phyloP scores from a whole-genome alignment of 2,888 invertebrate species.

The Macaria notata region DNA sequence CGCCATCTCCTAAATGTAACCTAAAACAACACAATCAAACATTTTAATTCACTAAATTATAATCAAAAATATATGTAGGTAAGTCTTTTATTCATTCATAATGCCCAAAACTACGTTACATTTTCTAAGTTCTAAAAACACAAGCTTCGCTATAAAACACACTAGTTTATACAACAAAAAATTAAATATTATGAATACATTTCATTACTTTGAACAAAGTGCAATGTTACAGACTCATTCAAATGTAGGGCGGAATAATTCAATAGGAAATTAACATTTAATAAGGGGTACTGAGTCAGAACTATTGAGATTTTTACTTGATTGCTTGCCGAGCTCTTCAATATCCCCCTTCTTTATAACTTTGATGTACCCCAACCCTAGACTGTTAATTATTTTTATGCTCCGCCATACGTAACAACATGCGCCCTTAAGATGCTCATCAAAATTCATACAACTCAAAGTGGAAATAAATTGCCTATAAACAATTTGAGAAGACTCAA shows the following conservation, averaged over 20 bases:
- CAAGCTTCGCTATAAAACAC: not conserved
- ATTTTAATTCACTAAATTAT: no score
- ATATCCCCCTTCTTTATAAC: slow-evolving; percentile 76
- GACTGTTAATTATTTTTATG: slow-evolving; percentile 79
- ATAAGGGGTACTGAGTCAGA: slow-evolving; percentile 76
- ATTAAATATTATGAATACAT: slow-evolving; percentile 47
- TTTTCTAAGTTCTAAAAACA: slow-evolving; percentile 31
- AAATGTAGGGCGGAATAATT: slow-evolving; percentile 78
- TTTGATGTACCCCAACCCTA: slow-evolving; percentile 75
- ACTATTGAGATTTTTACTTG: slow-evolving; percentile 81
- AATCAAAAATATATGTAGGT: no score
- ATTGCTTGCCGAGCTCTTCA: slow-evolving; percentile 80
- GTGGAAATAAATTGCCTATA: slow-evolving; percentile 61
- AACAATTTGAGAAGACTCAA: slow-evolving; percentile 38
- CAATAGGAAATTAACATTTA: slow-evolving; percentile 79
- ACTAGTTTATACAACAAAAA: no score
- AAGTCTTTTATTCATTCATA: no score
- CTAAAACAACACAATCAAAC: slow-evolving; percentile 47
- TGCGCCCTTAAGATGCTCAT: slow-evolving; percentile 70
- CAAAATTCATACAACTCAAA: slow-evolving; percentile 70
- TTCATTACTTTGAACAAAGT: slow-evolving; percentile 58
- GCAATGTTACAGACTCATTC: slow-evolving; percentile 71
- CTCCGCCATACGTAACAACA: slow-evolving; percentile 64
- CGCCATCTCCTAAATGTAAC: slow-evolving; percentile 89
- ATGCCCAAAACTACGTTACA: slow-evolving; percentile 13